Percentiles rank a stretch among this genome's conserved stretches.
Conservation (phyloP, 1,140 invertebrate genomes). For the Leptonema lineaticorne region DNA sequence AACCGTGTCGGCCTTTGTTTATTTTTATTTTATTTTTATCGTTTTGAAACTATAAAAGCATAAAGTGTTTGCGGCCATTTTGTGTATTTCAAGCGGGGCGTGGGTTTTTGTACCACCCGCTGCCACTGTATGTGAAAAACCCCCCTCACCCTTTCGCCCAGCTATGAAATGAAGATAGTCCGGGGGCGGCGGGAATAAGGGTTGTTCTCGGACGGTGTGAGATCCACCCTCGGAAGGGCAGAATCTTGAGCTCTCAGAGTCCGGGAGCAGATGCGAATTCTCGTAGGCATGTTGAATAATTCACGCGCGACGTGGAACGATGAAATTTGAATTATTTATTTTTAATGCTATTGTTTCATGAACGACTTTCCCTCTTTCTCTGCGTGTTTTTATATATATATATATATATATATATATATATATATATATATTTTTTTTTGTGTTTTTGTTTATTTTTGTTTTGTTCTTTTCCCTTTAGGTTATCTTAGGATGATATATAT, state of each 20-base stretch:
- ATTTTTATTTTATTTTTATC: constrained; percentile 40
- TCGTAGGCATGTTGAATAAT: constrained; percentile 41
- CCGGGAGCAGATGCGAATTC: constrained; percentile 42
- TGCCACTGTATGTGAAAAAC: too few species aligned
- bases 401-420: background rate
- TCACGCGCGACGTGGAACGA: constrained; percentile 34
- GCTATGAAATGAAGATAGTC: constrained; percentile 38
- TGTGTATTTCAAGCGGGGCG: constrained; percentile 24
- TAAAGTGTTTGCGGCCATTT: constrained; percentile 41
- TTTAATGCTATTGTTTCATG: constrained; percentile 41
- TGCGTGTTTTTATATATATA: too few species aligned
- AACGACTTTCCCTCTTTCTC: background rate
- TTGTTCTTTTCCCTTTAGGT: too few species aligned
- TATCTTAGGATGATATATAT: too few species aligned
- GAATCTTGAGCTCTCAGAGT: background rate
- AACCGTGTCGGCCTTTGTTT: constrained; percentile 28
- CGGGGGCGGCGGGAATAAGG: background rate
- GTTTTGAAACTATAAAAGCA: constrained; percentile 41
- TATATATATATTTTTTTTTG: background rate
- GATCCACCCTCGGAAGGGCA: background rate
- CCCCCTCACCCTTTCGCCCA: constrained; percentile 9
- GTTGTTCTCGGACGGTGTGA: background rate
- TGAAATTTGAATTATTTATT: constrained; percentile 43
- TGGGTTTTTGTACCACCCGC: background rate
- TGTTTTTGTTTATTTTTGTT: too few species aligned